Conservation (phyloP, 1,140 invertebrate species). For the Drosophila guanche region DNA sequence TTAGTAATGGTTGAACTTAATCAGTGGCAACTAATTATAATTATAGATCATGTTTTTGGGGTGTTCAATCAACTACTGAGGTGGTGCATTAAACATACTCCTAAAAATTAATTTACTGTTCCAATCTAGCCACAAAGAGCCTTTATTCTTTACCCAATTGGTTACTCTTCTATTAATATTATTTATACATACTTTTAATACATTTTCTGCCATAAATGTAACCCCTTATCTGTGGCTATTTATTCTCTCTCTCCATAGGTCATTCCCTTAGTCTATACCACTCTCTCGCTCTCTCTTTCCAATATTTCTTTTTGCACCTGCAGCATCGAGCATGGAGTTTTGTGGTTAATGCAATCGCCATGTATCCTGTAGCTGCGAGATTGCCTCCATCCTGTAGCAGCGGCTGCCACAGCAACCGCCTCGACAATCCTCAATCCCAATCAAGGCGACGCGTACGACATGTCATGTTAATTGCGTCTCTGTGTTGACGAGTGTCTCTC, state of each 20-base stretch:
- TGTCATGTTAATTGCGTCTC: constrained; percentile 75
- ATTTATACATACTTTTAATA: too few relatives aligned
- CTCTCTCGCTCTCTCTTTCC: not conserved
- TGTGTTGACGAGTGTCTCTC: constrained; percentile 19
- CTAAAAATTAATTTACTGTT: too few relatives aligned
- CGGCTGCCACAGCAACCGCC: not conserved
- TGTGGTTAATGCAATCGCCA: constrained; percentile 73
- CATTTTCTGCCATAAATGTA: too few relatives aligned
- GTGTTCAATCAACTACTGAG: too few relatives aligned
- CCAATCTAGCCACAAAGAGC: too few relatives aligned
- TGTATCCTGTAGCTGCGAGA: constrained; percentile 18
- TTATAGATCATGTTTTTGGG: too few relatives aligned
- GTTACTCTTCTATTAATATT: too few relatives aligned
- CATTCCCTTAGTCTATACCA: not conserved
- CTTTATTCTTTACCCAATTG: too few relatives aligned
- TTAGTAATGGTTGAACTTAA: too few relatives aligned
- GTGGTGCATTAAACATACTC: too few relatives aligned
- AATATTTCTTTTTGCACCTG: constrained; percentile 41
- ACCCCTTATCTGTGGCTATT: too few relatives aligned
- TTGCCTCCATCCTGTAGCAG: constrained; percentile 4
- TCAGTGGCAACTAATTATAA: too few relatives aligned
- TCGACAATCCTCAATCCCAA: constrained; percentile 49
- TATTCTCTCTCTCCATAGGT: not conserved
- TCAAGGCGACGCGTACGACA: constrained; percentile 72
- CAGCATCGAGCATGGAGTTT: constrained; percentile 33